Evolutionary conservation across 2,888 invertebrate genomes (phyloP).

Genomic region (Drosophila yooni): DNA sequence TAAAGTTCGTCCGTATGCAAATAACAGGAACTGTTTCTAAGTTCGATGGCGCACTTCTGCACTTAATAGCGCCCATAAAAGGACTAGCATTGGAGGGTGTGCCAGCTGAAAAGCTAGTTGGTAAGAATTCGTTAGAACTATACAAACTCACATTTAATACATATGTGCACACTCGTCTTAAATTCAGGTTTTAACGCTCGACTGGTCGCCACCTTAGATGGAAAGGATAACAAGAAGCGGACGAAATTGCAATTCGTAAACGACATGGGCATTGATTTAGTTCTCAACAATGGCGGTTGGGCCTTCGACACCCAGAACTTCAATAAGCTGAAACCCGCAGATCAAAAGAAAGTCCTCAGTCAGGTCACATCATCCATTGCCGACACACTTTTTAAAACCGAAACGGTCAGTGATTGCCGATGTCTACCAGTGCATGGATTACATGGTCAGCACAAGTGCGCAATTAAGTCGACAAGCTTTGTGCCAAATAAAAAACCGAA

Average conservation of each 20-base stretch:
- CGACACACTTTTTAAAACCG: constrained; percentile 84
- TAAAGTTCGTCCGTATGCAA: constrained; percentile 75
- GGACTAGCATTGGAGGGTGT: constrained; percentile 86
- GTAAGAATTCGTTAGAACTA: constrained; percentile 61
- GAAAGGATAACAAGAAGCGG: constrained; percentile 87
- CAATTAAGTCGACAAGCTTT: constrained; percentile 79
- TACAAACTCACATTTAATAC: background rate
- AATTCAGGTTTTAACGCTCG: constrained; percentile 87
- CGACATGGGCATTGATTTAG: constrained; percentile 89
- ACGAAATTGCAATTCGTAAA: constrained; percentile 86
- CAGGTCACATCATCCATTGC: constrained; percentile 82
- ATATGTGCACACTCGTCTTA: background rate
- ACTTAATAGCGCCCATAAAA: constrained; percentile 87
- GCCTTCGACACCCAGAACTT: constrained; percentile 83
- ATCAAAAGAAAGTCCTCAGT: constrained; percentile 77
- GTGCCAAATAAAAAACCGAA: constrained; percentile 81
- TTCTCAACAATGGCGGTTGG: constrained; percentile 85
- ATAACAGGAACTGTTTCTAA: constrained; percentile 84
- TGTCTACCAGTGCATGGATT: constrained; percentile 77
- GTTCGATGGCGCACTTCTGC: constrained; percentile 87
- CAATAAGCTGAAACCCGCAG: constrained; percentile 68
- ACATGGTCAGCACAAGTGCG: constrained; percentile 82
- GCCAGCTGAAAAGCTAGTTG: constrained; percentile 82
- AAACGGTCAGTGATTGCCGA: constrained; percentile 81
- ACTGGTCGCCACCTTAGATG: constrained; percentile 88